These are phyloP conservation scores for Theristicus caerulescens DNA, from an alignment of 2,113 vertebrate genomes.

Conservation along the genomic window DNA sequence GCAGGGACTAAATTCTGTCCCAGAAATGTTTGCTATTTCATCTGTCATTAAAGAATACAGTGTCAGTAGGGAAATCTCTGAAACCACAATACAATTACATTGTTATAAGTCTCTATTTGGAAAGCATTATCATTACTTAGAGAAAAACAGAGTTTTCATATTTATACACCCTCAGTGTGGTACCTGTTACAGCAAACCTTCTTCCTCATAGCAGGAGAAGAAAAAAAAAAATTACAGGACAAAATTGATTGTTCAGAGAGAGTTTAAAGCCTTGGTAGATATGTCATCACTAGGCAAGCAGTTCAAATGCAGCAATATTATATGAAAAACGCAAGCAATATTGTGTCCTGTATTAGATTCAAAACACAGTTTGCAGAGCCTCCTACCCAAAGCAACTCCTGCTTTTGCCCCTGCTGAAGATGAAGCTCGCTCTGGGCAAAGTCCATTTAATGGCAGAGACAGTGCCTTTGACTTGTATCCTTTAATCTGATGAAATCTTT, in stretches of 20 bases:
- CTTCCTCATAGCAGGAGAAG: background rate
- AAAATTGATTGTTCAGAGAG: background rate
- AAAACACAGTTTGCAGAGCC: background rate
- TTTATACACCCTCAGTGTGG: background rate
- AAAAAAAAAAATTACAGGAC: background rate
- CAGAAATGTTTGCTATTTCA: background rate
- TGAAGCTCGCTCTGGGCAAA: background rate
- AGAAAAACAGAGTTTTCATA: background rate
- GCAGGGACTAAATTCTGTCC: background rate
- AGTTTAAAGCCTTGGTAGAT: background rate
- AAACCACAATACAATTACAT: background rate
- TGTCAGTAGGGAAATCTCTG: background rate
- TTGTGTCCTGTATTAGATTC: background rate
- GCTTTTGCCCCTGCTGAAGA: background rate
- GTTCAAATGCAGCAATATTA: background rate
- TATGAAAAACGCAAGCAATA: background rate
- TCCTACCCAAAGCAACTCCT: background rate
- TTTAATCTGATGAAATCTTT: background rate
- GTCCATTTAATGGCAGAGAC: background rate
- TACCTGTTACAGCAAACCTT: background rate
- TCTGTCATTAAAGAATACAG: background rate
- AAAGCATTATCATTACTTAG: background rate
- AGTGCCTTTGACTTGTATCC: background rate
- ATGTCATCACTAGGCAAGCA: background rate
- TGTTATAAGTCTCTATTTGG: background rate